Percentiles rank a stretch among this genome's conserved stretches.
Evolutionary conservation across 2,113 vertebrate genomes (phyloP).

Genomic region (Scopus umbretta): DNA sequence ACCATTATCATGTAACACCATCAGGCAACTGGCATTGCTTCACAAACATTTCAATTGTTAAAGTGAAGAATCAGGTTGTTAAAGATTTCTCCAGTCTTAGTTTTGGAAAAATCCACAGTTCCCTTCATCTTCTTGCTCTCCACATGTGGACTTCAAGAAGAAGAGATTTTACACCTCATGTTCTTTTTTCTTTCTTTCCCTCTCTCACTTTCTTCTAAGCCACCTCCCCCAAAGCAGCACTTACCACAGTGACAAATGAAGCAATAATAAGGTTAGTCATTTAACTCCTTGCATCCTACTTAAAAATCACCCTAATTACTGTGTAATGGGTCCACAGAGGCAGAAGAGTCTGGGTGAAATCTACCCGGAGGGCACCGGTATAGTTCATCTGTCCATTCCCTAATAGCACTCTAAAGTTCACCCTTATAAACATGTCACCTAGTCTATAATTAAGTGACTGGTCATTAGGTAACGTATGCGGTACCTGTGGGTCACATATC

Average conservation of each 20-base stretch:
- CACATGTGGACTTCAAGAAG: neutral
- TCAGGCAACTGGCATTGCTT: neutral
- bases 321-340: constrained; percentile 88
- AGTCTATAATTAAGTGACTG: constrained; percentile 88
- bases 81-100: neutral
- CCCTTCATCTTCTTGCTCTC: neutral
- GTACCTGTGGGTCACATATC: constrained; percentile 89
- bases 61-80: neutral
- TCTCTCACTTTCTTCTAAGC: neutral
- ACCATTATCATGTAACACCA: neutral
- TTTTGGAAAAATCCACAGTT: neutral
- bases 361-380: constrained; percentile 77
- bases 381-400: constrained; percentile 83
- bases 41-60: neutral
- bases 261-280: constrained; percentile 88
- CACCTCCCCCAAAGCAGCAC: constrained; percentile 63
- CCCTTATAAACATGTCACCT: constrained; percentile 98
- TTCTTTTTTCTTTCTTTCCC: neutral
- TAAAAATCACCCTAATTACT: constrained; percentile 93
- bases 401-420: constrained; percentile 97
- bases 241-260: constrained; percentile 86
- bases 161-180: neutral
- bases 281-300: constrained; percentile 95
- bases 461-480: constrained; percentile 84
- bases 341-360: constrained; percentile 81